These are phyloP conservation scores for Halichoerus grypus DNA, from an alignment of 2,113 vertebrate species.

Conservation along the genomic window DNA sequence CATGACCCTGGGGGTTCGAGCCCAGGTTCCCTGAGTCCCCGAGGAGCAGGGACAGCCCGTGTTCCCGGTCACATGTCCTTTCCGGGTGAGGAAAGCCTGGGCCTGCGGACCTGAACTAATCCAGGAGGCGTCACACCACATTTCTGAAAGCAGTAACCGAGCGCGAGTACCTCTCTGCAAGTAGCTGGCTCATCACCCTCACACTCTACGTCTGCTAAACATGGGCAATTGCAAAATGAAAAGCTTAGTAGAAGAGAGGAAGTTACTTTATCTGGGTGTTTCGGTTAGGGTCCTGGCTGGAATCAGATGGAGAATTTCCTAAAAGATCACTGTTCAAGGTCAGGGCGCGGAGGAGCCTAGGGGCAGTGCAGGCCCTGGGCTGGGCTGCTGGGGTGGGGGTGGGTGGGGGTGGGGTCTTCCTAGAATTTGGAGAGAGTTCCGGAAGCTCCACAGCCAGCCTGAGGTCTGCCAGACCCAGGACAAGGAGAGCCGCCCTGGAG, in stretches of 20 bases:
- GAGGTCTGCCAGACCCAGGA: neutral
- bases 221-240: accelerated
- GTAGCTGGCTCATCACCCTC: accelerated
- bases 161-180: neutral
- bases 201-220: accelerated
- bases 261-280: neutral
- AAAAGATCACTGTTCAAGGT: neutral
- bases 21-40: neutral
- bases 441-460: neutral
- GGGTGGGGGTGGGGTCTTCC: neutral
- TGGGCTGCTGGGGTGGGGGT: neutral
- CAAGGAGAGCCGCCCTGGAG: neutral
- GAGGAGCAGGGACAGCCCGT: neutral
- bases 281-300: too few species aligned
- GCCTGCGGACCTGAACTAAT: neutral
- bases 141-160: neutral
- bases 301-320: neutral
- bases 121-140: accelerated
- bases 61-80: too few species aligned
- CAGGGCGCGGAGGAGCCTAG: neutral
- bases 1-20: accelerated
- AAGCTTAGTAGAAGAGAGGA: neutral
- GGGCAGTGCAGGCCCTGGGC: neutral
- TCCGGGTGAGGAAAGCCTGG: neutral
- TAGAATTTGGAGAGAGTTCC: neutral